These are phyloP conservation scores for Psix sp. DNA, from an alignment of 1,140 invertebrate species.

Conservation along the genomic window DNA sequence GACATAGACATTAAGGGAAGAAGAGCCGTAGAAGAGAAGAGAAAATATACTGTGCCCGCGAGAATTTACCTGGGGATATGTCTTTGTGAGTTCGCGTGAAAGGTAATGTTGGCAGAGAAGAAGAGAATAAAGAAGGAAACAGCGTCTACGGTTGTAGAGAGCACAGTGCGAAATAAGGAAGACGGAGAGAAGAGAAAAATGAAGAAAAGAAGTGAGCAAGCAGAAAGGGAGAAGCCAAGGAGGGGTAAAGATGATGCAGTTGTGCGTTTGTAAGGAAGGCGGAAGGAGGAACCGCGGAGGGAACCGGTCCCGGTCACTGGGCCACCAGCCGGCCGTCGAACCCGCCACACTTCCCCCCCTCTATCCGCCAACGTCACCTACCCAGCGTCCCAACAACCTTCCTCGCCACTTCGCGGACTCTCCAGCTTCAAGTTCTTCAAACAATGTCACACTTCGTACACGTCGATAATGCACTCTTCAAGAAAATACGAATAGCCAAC, in stretches of 20 bases:
- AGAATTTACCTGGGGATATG: slow-evolving; percentile 28
- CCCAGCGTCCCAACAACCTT: slow-evolving; percentile 59
- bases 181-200: slow-evolving; percentile 42
- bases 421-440: slow-evolving; percentile 65
- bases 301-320: slow-evolving; percentile 78
- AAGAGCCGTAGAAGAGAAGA: slow-evolving; percentile 35
- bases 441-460: slow-evolving; percentile 66
- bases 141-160: slow-evolving; percentile 28
- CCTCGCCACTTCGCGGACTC: slow-evolving; percentile 57
- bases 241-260: slow-evolving; percentile 73
- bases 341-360: slow-evolving; percentile 69
- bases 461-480: slow-evolving; percentile 60
- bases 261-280: slow-evolving; percentile 77
- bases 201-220: slow-evolving; percentile 33
- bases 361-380: slow-evolving; percentile 41
- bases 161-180: slow-evolving; percentile 29
- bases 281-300: slow-evolving; percentile 77
- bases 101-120: slow-evolving; percentile 42
- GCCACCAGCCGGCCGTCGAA: slow-evolving; percentile 77
- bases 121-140: slow-evolving; percentile 30
- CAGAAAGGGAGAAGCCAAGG: slow-evolving; percentile 48
- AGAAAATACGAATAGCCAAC: slow-evolving; percentile 44
- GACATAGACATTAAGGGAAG: slow-evolving; percentile 41
- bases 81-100: slow-evolving; percentile 36
- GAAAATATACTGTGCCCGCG: slow-evolving; percentile 35